These are phyloP conservation scores for Hirundichthys speculiger DNA, from an alignment of 2,113 vertebrate species.

Conservation along the genomic window DNA sequence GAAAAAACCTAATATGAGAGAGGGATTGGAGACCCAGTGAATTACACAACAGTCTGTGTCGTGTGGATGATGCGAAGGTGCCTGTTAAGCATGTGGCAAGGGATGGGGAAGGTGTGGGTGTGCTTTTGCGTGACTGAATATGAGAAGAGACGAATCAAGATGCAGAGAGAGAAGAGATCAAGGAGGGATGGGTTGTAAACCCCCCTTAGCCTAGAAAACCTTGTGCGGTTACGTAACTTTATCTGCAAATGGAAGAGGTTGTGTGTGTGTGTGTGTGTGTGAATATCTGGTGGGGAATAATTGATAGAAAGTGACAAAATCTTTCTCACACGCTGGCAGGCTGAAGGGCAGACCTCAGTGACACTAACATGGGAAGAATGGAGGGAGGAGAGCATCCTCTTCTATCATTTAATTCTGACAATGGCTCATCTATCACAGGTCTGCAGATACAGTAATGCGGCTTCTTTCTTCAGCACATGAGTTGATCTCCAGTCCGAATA, in stretches of 20 bases:
- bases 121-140: slow-evolving; percentile 21
- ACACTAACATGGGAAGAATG: slow-evolving; percentile 53
- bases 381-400: slow-evolving; percentile 26
- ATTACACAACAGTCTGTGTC: slow-evolving; percentile 56
- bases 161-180: slow-evolving; percentile 10
- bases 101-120: slow-evolving; percentile 17
- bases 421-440: slow-evolving; percentile 43
- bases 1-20: slow-evolving; percentile 49
- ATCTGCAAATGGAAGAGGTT: slow-evolving; percentile 50
- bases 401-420: slow-evolving; percentile 12
- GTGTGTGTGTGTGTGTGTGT: background rate
- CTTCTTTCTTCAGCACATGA: slow-evolving; percentile 9
- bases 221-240: slow-evolving; percentile 69
- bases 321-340: slow-evolving; percentile 50
- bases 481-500: slow-evolving; percentile 14
- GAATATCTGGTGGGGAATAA: slow-evolving; percentile 27
- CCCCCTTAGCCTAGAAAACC: slow-evolving; percentile 59
- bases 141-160: slow-evolving; percentile 13
- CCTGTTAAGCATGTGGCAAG: slow-evolving; percentile 42
- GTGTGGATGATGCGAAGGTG: slow-evolving; percentile 44
- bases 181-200: slow-evolving; percentile 44
- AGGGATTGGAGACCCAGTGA: slow-evolving; percentile 40
- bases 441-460: slow-evolving; percentile 1
- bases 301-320: slow-evolving; percentile 74
- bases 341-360: slow-evolving; percentile 62